These are phyloP conservation scores for Sebastes nivosus DNA, from an alignment of 2,797 vertebrate species.

Conservation along the genomic window DNA sequence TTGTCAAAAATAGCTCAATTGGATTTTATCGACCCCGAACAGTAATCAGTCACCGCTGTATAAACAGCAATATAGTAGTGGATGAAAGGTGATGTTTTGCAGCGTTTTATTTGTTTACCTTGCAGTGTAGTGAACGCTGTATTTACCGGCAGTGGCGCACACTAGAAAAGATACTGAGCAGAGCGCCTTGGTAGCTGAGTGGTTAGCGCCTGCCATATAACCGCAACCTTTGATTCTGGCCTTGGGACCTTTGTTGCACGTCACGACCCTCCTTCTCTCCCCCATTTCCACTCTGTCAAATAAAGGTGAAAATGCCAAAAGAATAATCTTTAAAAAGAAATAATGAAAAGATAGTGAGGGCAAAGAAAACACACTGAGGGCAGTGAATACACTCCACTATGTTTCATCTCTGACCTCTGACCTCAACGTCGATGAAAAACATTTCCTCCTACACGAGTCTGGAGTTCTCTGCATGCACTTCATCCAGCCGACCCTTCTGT, in stretches of 20 bases:
- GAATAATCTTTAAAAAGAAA: neutral
- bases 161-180: neutral
- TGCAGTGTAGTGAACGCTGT: neutral
- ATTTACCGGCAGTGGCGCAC: neutral
- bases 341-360: neutral
- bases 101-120: neutral
- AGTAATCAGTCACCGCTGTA: neutral
- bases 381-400: neutral
- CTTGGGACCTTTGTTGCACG: neutral
- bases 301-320: neutral
- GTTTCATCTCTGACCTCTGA: slow-evolving; percentile 9
- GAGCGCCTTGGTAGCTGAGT: neutral
- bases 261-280: neutral
- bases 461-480: neutral
- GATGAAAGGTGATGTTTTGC: neutral
- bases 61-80: neutral
- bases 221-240: neutral
- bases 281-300: neutral
- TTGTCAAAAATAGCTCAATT: neutral
- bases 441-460: neutral
- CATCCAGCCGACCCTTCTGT: slow-evolving; percentile 10
- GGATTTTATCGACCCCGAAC: neutral
- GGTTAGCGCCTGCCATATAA: neutral
- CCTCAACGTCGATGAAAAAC: neutral
- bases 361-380: neutral